Percentiles rank a stretch among this genome's conserved stretches.
These are phyloP conservation scores for Pterois miles DNA, from an alignment of 2,797 vertebrate genomes.

Conservation along the genomic window DNA sequence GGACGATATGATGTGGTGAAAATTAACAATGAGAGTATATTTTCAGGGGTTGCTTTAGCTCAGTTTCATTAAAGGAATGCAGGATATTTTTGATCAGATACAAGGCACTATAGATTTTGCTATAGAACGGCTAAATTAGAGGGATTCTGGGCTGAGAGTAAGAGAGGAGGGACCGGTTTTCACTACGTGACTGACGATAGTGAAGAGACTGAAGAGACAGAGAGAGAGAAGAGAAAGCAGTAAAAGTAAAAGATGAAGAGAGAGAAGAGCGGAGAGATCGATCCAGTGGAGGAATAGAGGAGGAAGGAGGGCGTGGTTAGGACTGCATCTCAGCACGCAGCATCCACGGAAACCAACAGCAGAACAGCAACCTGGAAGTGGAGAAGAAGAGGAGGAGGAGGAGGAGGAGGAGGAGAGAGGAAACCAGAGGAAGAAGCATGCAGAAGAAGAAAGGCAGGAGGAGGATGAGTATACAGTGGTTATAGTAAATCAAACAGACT, in stretches of 20 bases:
- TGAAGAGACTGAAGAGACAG: constrained; percentile 6
- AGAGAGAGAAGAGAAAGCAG: neutral
- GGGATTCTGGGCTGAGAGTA: constrained; percentile 25
- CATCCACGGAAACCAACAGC: constrained; percentile 98
- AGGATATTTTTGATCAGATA: constrained; percentile 75
- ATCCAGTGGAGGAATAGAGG: neutral
- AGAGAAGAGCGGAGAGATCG: constrained; percentile 3
- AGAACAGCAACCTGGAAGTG: constrained; percentile 90
- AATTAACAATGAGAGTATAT: neutral
- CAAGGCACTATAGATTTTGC: constrained; percentile 87
- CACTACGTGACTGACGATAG: constrained; percentile 31
- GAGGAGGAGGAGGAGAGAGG: neutral
- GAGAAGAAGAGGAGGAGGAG: neutral
- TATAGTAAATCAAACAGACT: neutral
- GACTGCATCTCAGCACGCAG: constrained; percentile 95
- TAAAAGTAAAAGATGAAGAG: neutral
- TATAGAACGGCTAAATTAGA: constrained; percentile 75
- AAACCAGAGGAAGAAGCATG: neutral
- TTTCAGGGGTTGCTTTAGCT: constrained; percentile 50
- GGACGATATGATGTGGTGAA: neutral
- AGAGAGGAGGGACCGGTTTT: neutral
- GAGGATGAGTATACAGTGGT: neutral
- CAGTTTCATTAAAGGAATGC: constrained; percentile 65
- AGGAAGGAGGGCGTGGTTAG: constrained; percentile 73
- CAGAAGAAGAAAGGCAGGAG: neutral